These are phyloP conservation scores for Vanessa cardui DNA, from an alignment of 2,888 invertebrate genomes.

Conservation along the genomic window DNA sequence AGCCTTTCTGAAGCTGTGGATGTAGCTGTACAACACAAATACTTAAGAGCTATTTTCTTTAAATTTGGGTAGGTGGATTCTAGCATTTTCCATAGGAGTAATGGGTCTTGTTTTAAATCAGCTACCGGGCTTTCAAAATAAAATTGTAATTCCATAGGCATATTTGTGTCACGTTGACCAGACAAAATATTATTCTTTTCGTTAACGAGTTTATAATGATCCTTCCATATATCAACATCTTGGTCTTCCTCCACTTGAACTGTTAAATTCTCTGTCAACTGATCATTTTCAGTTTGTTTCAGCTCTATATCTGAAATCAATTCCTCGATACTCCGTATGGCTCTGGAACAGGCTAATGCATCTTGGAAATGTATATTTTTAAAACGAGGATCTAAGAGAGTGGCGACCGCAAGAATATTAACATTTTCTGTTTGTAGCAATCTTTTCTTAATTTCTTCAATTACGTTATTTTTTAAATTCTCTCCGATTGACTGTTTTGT, in stretches of 20 bases:
- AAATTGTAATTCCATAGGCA: constrained; percentile 13
- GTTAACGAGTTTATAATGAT: constrained; percentile 27
- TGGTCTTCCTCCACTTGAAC: constrained; percentile 18
- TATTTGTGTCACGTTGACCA: constrained; percentile 24
- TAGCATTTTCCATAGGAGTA: too few species aligned
- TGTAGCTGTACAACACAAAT: too few species aligned
- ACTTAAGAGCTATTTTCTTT: too few species aligned
- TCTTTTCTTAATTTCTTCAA: constrained; percentile 35
- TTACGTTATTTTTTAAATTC: constrained; percentile 17
- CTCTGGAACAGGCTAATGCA: constrained; percentile 26
- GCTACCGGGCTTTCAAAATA: constrained; percentile 25
- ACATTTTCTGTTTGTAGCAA: constrained; percentile 34
- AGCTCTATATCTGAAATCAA: constrained; percentile 9
- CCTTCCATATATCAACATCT: constrained; percentile 23
- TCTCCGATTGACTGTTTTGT: constrained; percentile 16
- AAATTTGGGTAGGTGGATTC: too few species aligned
- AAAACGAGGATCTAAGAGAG: constrained; percentile 29
- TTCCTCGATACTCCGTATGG: constrained; percentile 21
- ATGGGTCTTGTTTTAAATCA: constrained; percentile 19
- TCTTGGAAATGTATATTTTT: constrained; percentile 37
- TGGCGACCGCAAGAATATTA: constrained; percentile 34
- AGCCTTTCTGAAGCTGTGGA: too few species aligned
- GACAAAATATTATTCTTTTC: constrained; percentile 25
- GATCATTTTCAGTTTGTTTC: constrained; percentile 15
- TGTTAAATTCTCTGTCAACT: constrained; percentile 1